These are phyloP conservation scores for Jacana jacana DNA, from an alignment of 2,113 vertebrate species.

Conservation along the genomic window DNA sequence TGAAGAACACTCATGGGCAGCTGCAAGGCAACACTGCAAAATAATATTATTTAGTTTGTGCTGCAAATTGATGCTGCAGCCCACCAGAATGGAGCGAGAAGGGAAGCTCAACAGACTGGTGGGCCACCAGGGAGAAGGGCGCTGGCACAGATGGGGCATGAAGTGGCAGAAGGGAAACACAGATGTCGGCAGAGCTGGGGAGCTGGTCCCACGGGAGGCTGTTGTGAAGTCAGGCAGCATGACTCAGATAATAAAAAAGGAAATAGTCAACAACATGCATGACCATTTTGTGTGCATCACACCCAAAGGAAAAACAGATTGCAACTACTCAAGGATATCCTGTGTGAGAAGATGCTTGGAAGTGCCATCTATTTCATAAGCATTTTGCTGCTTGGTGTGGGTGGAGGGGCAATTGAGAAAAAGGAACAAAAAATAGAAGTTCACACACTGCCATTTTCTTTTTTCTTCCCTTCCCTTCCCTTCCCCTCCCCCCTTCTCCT, in stretches of 20 bases:
- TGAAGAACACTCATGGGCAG: neutral
- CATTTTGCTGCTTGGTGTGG: neutral
- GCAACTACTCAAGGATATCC: neutral
- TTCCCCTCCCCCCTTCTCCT: no score
- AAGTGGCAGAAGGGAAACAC: neutral
- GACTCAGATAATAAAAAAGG: conserved; percentile 21
- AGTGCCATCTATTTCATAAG: neutral
- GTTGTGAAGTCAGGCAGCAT: neutral
- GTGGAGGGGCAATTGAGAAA: neutral
- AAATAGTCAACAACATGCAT: neutral
- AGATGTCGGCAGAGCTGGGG: accelerated
- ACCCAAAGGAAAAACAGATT: neutral
- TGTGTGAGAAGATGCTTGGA: neutral
- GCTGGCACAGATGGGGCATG: accelerated
- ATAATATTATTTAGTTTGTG: no score
- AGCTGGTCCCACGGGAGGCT: neutral
- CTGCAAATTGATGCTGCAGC: neutral
- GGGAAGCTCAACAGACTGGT: neutral
- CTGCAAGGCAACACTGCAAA: neutral
- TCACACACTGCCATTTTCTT: neutral
- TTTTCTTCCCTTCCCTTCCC: neutral
- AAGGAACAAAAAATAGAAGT: neutral
- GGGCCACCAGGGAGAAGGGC: neutral
- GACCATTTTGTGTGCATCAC: neutral
- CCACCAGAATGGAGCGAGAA: neutral